phyloP scores from a whole-genome alignment of 2,888 invertebrate genomes.

The Eurytoma californica region DNA sequence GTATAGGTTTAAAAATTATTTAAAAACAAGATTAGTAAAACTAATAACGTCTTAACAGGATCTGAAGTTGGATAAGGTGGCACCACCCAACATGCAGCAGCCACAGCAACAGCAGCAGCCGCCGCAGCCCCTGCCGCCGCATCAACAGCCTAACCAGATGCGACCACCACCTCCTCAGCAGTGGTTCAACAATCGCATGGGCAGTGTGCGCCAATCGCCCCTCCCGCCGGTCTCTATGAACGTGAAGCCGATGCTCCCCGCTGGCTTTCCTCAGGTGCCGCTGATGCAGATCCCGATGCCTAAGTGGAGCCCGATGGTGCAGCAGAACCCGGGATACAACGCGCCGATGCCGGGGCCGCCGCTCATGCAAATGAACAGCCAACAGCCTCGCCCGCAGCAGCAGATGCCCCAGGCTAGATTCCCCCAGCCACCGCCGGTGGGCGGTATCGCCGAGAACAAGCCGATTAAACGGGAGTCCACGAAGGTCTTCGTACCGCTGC shows the following conservation, averaged over 20 bases:
- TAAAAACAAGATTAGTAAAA: background rate
- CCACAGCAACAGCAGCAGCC: no score
- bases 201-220: conserved; percentile 29
- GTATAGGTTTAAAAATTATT: background rate
- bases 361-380: conserved; percentile 26
- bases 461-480: conserved; percentile 49
- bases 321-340: conserved; percentile 58
- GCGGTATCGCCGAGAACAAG: background rate
- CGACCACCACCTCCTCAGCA: conserved; percentile 63
- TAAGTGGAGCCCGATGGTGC: conserved; percentile 51
- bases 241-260: conserved; percentile 33
- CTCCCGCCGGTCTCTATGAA: conserved; percentile 2
- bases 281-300: conserved; percentile 50
- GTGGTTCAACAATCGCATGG: conserved; percentile 59
- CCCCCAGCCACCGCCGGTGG: conserved; percentile 48
- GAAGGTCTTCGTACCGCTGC: conserved; percentile 76
- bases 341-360: conserved; percentile 55
- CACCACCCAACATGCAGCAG: conserved; percentile 49
- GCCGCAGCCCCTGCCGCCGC: no score
- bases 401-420: conserved; percentile 49
- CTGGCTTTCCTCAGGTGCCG: conserved; percentile 41
- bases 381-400: conserved; percentile 45
- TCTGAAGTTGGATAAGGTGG: conserved; percentile 61
- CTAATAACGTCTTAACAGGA: conserved; percentile 57
- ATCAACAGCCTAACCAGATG: background rate